A percentile compares a stretch with the other conserved stretches of the same genome.
Conservation (phyloP, 1,140 invertebrate species). For the Zaprionus ghesquierei region DNA sequence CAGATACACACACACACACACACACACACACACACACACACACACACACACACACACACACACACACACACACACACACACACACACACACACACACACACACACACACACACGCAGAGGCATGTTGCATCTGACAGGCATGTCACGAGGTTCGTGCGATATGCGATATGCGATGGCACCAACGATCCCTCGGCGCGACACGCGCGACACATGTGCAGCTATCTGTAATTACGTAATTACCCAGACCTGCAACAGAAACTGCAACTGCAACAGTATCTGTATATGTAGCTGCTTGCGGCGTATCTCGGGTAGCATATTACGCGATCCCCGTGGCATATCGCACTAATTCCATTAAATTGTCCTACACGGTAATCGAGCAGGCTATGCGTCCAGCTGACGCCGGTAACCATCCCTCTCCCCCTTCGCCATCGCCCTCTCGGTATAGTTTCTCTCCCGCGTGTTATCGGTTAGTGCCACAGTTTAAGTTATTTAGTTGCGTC, state of each 20-base stretch:
- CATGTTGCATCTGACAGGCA: background rate
- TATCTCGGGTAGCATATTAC: slow-evolving; percentile 4
- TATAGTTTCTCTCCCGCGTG: slow-evolving; percentile 16
- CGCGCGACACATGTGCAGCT: slow-evolving; percentile 43
- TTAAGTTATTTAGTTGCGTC: slow-evolving; percentile 44
- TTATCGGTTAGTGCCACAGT: slow-evolving; percentile 46
- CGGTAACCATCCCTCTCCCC: background rate
- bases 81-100: background rate
- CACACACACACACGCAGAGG: background rate
- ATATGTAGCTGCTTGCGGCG: background rate
- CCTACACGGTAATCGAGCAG: slow-evolving; percentile 49
- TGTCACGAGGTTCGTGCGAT: background rate
- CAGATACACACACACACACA: slow-evolving; percentile 1
- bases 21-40: background rate
- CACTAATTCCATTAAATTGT: slow-evolving; percentile 80
- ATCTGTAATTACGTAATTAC: slow-evolving; percentile 74
- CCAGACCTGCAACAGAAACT: slow-evolving; percentile 1
- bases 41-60: background rate
- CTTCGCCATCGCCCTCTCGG: background rate
- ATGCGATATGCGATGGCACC: background rate
- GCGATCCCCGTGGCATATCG: slow-evolving; percentile 43
- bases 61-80: too few relatives aligned
- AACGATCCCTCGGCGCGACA: slow-evolving; percentile 30
- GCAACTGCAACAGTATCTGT: background rate
- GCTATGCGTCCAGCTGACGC: slow-evolving; percentile 56